Evolutionary conservation across 2,797 vertebrate species (phyloP), one percentile per base, ranked within the genome.

Genomic region (Arrhamphus sclerolepis): DNA sequence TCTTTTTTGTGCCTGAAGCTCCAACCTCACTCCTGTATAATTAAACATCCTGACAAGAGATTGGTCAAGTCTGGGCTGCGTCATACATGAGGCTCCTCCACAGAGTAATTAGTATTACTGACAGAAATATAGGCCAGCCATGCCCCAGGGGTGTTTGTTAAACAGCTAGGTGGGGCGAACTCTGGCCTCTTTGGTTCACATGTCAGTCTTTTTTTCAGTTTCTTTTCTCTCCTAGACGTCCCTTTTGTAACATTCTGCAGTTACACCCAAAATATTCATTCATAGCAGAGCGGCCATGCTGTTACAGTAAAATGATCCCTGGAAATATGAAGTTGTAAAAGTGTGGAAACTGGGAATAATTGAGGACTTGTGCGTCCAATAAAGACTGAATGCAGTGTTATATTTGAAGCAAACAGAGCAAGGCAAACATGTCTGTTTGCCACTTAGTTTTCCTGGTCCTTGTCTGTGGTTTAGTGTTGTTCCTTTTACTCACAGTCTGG

Each of bases 111-210:
- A 53, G 46, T 51, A 41, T 63, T 11, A 21, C 29, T 26, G 51
- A 62, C 62, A 38, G 61, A 60, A 53, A 60, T 58, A 8, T 28
- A 65, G 70, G 69, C 56, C 62, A 62, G 47, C 46, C 57, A 40
- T 59, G 64, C 70, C 66, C 0, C 7, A 43, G 66, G 70, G 78
- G 57, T 63, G 69, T 40, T 46, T 68, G 47, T 74, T 58, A 58
- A 75, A 72, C 56, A 65, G 44, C 77, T 77, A 75, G 77, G 76
- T 57, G 71, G 62, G 34, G 63, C 82, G 73, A 87, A 63, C 79
- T 80, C 61, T 75, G 70, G 39, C 69, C 74, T 70, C 62, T 43
- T 38, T 67, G 56, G 70, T 52, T 59, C 57, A 52, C 56, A 50
- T 66, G 51, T 74, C 41, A 75, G 39, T 66, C 46, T 78, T 46